Base-by-base conservation (phyloP, 2,888 invertebrate genomes). In the Tetragnatha montana region DNA sequence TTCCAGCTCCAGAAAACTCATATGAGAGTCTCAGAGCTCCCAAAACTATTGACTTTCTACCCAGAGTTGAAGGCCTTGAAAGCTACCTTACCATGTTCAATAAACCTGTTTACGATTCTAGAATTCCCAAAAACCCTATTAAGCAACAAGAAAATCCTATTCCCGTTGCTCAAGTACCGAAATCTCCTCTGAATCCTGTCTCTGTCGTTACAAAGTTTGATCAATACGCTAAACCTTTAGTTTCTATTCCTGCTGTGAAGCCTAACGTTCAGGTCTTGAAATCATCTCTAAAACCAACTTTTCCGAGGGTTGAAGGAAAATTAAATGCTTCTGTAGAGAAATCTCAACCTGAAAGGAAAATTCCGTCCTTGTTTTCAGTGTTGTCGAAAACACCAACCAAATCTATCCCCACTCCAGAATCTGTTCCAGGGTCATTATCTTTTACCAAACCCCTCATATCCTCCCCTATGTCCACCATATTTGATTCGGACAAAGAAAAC, bases 391-490 rank as follows among this genome's bases (percentile, higher is more conserved):
- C 10, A 60, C 12, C 60, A 60, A 17, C 60, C 4, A 60, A 60
- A 10, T 60, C 60, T 17, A 17, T 60, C 17, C 8, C 12, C 4
- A 60, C 17, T 60, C 60, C 60, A 10, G 6, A 12, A 17, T 60
- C 60, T 3, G 60, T 60, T 12, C 60, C 60, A 12, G 60, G 60
- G 17, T 17, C 60, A 60, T 10, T 60, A 8, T 10, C 21, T 7
- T 8, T 22, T 21, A 12, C 68, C 0, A 78, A 78, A 19, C n/a
- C 81, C 2, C 10, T 81, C 4, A 81, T 81, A 47, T 70, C 69
- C n/a, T 78, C 88, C n/a, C 82, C 88, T 1, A 22, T 88, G 47
- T 88, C 88, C 1, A 79, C 88, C n/a, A 70, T 88, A 21, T 88
- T 88, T 68, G 88, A 88, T 12, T 78, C 78, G 0, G 82, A 78